Conservation (phyloP, 2,113 vertebrate genomes). For the Pollimyrus isidori region DNA sequence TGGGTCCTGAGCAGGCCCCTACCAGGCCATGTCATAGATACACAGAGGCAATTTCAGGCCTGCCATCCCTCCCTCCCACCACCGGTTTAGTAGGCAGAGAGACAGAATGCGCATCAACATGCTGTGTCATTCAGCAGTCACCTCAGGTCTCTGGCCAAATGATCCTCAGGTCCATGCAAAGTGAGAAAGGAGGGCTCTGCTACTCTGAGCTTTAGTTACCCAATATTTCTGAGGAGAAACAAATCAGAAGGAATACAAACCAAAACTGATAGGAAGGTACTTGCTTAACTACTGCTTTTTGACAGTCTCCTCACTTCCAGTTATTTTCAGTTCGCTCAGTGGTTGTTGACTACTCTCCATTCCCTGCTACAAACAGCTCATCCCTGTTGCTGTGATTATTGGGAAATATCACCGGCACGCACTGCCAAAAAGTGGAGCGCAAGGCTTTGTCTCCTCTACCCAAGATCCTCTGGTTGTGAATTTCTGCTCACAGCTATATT, state of each 20-base stretch:
- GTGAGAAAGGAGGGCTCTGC: not conserved
- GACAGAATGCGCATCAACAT: not conserved
- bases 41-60: conserved; percentile 14
- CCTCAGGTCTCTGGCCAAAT: not conserved
- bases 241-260: not conserved
- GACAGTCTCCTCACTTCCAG: not conserved
- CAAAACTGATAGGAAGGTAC: not conserved
- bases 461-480: not conserved
- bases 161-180: not conserved
- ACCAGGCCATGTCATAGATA: conserved; percentile 7
- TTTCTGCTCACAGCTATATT: not conserved
- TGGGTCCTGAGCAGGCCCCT: conserved; percentile 21
- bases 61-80: not conserved
- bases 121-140: not conserved
- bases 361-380: not conserved
- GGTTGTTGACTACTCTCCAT: not conserved
- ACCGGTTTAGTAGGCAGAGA: not conserved
- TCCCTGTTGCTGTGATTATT: not conserved
- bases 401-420: not conserved
- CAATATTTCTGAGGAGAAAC: not conserved
- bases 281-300: not conserved
- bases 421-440: not conserved
- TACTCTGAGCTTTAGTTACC: not conserved
- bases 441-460: not conserved
- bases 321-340: not conserved